phyloP scores from a whole-genome alignment of 2,113 vertebrate species.

The Sardina pilchardus region DNA sequence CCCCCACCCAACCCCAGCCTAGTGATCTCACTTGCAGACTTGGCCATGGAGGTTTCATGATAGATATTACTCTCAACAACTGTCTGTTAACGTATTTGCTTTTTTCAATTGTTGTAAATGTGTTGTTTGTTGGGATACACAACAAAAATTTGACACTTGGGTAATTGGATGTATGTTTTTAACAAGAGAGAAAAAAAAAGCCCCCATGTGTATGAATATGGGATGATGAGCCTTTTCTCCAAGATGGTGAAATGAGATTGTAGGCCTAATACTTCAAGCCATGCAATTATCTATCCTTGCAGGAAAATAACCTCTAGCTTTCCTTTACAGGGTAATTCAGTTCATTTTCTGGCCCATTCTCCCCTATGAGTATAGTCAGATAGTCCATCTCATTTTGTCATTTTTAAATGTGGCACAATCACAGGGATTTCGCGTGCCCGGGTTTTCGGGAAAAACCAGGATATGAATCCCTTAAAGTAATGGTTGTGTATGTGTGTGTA shows the following conservation, averaged over 20 bases:
- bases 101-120: conserved; percentile 8
- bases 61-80: conserved; percentile 17
- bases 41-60: conserved; percentile 16
- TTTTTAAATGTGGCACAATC: conserved; percentile 24
- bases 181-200: not conserved
- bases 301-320: conserved; percentile 51
- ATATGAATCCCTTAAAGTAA: conserved; percentile 32
- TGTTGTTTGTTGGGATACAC: conserved; percentile 14
- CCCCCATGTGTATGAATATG: not conserved
- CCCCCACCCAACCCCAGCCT: conserved; percentile 49
- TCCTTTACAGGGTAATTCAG: conserved; percentile 43
- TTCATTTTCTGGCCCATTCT: not conserved
- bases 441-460: conserved; percentile 39
- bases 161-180: conserved; percentile 1
- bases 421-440: not conserved
- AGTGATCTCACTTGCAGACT: conserved; percentile 44
- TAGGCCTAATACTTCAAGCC: conserved; percentile 55
- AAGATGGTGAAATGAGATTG: conserved; percentile 51
- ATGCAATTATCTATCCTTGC: conserved; percentile 55
- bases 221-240: not conserved
- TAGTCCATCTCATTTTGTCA: conserved; percentile 23
- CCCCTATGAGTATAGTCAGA: not conserved
- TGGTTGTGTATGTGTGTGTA: conserved; percentile 51
- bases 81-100: conserved; percentile 2
- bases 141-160: conserved; percentile 14